Base-by-base conservation (phyloP, 2,797 vertebrate species). In the Rhynchotus rufescens region DNA sequence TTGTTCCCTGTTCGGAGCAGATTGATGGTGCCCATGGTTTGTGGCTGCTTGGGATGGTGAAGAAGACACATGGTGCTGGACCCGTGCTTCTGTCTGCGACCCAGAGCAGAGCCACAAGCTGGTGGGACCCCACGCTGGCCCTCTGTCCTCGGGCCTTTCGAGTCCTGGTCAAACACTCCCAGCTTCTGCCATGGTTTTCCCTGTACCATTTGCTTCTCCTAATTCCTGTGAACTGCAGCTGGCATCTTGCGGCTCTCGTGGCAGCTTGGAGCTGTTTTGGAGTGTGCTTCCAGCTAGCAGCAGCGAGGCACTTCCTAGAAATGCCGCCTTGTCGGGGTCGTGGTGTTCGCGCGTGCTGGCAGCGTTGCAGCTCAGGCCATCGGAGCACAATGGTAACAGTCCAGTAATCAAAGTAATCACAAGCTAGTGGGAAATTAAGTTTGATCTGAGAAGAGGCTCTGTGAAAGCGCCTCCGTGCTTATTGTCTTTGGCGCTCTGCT, bases 1-100 rank as follows among this genome's bases (percentile, higher is more conserved):
- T 52, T 79, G 84, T 92, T 91, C 74, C 90, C 96, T 91, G 77
- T 96, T 97, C 93, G 86, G 89, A 97, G 71, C 59, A 96, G 93
- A 96, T 95, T 89, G 94, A 85, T 87, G 59, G 60, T 72, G 26
- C 66, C 79, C 68, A 67, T 30, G 75, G 83, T 91, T 88, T 89
- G 56, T 17, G 21, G 83, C 56, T 93, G 36, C 75, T 90, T 80
- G 84, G 78, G 88, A 94, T 71, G 69, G 92, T 1, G 26, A 90
- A 54, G 77, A 79, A 84, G 90, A 69, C 67, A 49, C 57, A 20
- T 56, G 54, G 9, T 69, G 56, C 71, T 45, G 86, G 52, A 32
- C 76, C 38, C 38, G 5, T 32, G 75, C 92, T 68, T 92, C 88
- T 89, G 28, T 23, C 51, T 80, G 68, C 36, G 87, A 38, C 52